Conservation (phyloP, 2,113 vertebrate genomes). For the Myrmecophaga tridactyla region DNA sequence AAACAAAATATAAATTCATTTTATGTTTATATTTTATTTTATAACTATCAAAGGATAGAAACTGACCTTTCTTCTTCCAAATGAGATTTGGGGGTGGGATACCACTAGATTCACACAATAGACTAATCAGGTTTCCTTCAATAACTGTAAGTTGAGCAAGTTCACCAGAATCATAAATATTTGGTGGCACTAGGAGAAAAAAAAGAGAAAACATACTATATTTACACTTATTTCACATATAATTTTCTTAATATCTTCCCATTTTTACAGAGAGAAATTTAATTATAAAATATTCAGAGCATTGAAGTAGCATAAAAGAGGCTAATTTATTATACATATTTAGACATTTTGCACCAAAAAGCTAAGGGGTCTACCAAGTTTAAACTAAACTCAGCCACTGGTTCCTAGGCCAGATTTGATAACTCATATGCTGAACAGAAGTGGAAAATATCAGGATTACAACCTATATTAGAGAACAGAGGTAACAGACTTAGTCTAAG, state of each 20-base stretch:
- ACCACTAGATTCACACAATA: conserved; percentile 95
- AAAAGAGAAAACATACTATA: not conserved
- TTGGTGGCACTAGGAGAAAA: conserved; percentile 87
- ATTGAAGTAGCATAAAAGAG: not conserved
- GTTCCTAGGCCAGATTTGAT: not conserved
- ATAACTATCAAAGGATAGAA: not conserved
- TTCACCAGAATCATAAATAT: conserved; percentile 89
- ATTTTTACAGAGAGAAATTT: not conserved
- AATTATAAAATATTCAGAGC: not conserved
- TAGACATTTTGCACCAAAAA: not conserved
- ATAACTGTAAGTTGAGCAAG: conserved; percentile 87
- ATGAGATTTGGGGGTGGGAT: conserved; percentile 93
- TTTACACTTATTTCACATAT: not conserved
- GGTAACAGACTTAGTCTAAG: not conserved
- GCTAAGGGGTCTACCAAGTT: not conserved
- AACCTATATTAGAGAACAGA: not conserved
- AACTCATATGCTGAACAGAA: not conserved
- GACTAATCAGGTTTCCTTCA: conserved; percentile 90
- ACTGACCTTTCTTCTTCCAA: conserved; percentile 94
- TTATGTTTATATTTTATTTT: conserved; percentile 33
- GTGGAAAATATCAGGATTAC: not conserved
- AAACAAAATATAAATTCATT: not conserved
- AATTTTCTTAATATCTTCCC: not conserved
- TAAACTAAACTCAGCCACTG: not conserved
- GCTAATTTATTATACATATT: not conserved